A percentile compares a stretch with the other conserved stretches of the same genome.
These are phyloP conservation scores for Bombus superbus DNA, from an alignment of 1,140 invertebrate species.

Conservation along the genomic window DNA sequence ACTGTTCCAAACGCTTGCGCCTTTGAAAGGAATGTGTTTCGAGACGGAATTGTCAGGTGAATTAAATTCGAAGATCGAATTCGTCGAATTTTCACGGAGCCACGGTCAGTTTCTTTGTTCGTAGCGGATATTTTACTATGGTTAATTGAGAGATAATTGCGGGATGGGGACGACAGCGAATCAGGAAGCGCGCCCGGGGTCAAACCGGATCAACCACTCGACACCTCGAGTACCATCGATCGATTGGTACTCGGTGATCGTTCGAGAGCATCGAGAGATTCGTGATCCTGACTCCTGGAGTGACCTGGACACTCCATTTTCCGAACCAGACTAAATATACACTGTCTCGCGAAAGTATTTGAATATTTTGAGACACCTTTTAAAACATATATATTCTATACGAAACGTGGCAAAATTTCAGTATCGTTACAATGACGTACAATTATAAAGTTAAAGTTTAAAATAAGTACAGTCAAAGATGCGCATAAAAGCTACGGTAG, in stretches of 20 bases:
- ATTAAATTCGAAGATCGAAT: neutral
- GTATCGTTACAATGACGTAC: neutral
- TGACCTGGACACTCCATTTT: neutral
- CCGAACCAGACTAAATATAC: neutral
- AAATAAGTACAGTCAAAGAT: neutral
- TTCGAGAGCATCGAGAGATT: neutral
- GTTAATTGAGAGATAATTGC: neutral
- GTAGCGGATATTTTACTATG: neutral
- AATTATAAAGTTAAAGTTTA: neutral
- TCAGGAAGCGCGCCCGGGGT: neutral
- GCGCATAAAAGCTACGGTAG: no score
- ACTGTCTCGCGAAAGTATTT: neutral
- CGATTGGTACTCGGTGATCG: neutral
- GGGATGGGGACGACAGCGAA: neutral
- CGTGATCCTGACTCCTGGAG: neutral
- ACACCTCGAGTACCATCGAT: neutral
- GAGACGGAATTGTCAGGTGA: no score
- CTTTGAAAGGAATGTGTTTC: neutral
- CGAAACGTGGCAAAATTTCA: neutral
- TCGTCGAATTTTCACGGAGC: conserved; percentile 23
- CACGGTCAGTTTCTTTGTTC: neutral
- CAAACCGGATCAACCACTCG: conserved; percentile 2
- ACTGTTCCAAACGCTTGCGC: neutral
- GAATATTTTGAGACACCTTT: neutral
- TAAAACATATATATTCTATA: neutral